Base-by-base conservation (phyloP, 1,140 invertebrate genomes). In the Drosophila takahashii region DNA sequence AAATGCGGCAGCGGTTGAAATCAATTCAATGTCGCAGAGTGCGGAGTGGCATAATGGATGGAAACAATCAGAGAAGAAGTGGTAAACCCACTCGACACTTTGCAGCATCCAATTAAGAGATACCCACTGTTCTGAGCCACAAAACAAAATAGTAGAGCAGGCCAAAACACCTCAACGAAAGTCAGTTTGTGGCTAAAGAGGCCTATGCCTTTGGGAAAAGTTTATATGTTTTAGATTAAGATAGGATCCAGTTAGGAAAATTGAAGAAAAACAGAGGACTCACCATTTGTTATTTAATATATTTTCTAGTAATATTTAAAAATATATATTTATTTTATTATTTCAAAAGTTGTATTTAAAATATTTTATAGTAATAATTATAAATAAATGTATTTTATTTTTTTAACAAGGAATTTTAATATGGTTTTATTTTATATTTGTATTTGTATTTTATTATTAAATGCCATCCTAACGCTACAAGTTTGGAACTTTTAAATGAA, bases 1-100 rank as follows among this genome's bases (percentile, higher is more conserved):
- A 70, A 71, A 70, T 57, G 67, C 36, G 65, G 60, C 22, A 26
- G 42, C 42, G 56, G 45, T 34, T 39, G 67, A 48, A 71, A 71
- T 71, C 36, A 57, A 57, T 70, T 70, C 39, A 48, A 27, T 48
- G 64, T 48, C 32, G 26, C n/a, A 47, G 34, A 27, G 10, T 57
- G 64, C 16, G 41, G 42, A 65, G 45, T 18, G 32, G 32, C 36
- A 67, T 65, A 56, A 57, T 70, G 64, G 9, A 48, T 69, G 48
- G 41, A 45, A 47, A 27, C 18, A 39, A 53, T 70, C 41, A 53
- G 11, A 18, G 18, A 32, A 34, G 36, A 47, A 13, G 45, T 65
- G 45, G 59, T 51, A 11, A 34, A 8, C 15, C 34, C 50, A 27
- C 18, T 45, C 11, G 8, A 32, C 34, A 45, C 16, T 37, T 29